phyloP scores from a whole-genome alignment of 2,113 vertebrate species.

The Pristiophorus japonicus region DNA sequence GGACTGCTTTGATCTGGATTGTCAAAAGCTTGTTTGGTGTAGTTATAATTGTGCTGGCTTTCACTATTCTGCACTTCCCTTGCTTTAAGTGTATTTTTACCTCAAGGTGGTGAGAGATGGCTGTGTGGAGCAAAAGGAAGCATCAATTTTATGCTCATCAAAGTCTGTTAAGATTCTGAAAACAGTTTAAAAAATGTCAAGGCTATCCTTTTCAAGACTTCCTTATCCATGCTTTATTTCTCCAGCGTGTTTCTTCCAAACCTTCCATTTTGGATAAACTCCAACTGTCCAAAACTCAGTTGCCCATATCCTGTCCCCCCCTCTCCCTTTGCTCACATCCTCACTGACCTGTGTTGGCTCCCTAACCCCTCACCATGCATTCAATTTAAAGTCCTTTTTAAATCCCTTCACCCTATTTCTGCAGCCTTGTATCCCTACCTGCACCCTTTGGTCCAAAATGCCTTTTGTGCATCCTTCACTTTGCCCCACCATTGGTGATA shows the following conservation, averaged over 20 bases:
- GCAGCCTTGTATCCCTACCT: not conserved
- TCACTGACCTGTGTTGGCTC: not conserved
- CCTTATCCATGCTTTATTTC: not conserved
- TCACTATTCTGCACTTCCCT: too few relatives aligned
- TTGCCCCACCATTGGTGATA: not conserved
- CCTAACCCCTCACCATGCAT: not conserved
- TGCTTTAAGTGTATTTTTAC: too few relatives aligned
- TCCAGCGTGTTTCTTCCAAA: not conserved
- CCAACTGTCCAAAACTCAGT: not conserved
- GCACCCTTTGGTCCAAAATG: not conserved
- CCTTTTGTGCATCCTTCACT: not conserved
- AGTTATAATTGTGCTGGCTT: too few relatives aligned
- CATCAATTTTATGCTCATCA: too few relatives aligned
- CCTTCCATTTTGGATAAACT: not conserved
- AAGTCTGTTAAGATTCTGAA: too few relatives aligned
- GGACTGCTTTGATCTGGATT: not conserved
- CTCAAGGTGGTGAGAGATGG: too few relatives aligned
- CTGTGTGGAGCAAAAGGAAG: too few relatives aligned
- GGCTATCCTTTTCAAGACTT: not conserved
- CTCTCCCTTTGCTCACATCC: not conserved
- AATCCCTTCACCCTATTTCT: not conserved
- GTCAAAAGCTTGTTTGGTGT: too few relatives aligned
- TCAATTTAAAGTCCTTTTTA: not conserved
- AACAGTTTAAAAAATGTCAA: not conserved
- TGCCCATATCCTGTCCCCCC: not conserved